A percentile compares a stretch with the other conserved stretches of the same genome.
Conservation (phyloP, 2,888 invertebrate genomes). For the Drosophila subsilvestris region DNA sequence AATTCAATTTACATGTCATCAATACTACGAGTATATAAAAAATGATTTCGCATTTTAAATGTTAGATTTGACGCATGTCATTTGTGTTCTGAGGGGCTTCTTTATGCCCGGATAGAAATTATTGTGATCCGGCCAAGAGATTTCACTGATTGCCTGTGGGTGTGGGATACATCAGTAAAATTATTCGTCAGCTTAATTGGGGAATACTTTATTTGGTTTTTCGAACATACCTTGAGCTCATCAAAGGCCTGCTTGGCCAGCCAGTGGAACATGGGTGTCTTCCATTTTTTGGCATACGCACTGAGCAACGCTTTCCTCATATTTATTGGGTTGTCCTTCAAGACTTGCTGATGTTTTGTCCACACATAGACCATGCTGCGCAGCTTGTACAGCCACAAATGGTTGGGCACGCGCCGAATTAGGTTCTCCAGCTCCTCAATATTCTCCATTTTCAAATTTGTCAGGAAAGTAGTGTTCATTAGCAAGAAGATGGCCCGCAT, state of each 20-base stretch:
- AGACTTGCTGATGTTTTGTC: slow-evolving; percentile 38
- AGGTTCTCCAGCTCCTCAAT: slow-evolving; percentile 46
- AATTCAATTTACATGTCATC: slow-evolving; percentile 10
- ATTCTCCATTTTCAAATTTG: slow-evolving; percentile 25
- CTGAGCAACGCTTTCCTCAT: neutral
- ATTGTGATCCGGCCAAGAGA: slow-evolving; percentile 56
- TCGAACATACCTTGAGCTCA: slow-evolving; percentile 56
- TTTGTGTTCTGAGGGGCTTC: neutral
- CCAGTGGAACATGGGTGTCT: slow-evolving; percentile 58
- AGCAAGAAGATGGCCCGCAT: slow-evolving; percentile 36
- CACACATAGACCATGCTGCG: slow-evolving; percentile 57
- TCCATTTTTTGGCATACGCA: slow-evolving; percentile 31
- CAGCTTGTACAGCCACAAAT: slow-evolving; percentile 61
- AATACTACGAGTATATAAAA: neutral
- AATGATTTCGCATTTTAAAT: neutral
- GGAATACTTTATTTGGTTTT: neutral
- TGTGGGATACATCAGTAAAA: slow-evolving; percentile 21
- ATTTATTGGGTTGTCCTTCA: neutral
- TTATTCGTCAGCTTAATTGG: neutral
- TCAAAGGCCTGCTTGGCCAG: slow-evolving; percentile 55
- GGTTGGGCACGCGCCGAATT: slow-evolving; percentile 53
- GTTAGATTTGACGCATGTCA: neutral
- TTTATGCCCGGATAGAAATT: slow-evolving; percentile 29
- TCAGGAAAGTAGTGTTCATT: slow-evolving; percentile 52
- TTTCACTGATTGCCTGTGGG: slow-evolving; percentile 60